phyloP scores from a whole-genome alignment of 1,140 invertebrate species.

The Nomia melanderi region DNA sequence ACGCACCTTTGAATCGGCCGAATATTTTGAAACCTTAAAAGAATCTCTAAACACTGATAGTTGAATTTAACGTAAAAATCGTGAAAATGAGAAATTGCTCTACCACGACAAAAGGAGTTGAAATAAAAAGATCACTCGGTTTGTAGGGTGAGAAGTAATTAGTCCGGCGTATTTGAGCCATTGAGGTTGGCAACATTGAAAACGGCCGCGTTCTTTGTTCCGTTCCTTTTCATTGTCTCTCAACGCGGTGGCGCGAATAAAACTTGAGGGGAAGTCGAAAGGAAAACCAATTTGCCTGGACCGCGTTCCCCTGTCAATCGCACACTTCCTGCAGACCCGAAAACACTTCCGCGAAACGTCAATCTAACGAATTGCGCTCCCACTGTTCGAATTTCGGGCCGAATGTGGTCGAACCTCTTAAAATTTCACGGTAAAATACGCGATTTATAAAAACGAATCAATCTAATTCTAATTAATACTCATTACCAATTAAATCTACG shows the following conservation, averaged over 20 bases:
- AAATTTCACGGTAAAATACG: background rate
- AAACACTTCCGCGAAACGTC: conserved; percentile 23
- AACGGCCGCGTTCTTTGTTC: conserved; percentile 21
- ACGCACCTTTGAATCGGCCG: background rate
- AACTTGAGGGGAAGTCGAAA: background rate
- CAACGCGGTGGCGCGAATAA: conserved; percentile 12
- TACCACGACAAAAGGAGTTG: no score
- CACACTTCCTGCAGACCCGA: background rate
- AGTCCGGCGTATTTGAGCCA: conserved; percentile 1
- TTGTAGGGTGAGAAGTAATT: conserved; percentile 23
- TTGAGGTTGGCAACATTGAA: conserved; percentile 25
- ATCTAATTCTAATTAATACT: no score
- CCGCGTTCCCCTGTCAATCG: conserved; percentile 12
- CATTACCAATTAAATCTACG: no score
- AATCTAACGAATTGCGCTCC: conserved; percentile 14
- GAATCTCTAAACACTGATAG: no score
- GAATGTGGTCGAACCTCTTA: no score
- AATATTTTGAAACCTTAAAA: no score
- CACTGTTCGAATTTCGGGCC: no score
- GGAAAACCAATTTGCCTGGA: conserved; percentile 13
- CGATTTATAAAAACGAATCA: no score
- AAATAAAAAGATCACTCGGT: background rate
- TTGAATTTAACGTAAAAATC: no score
- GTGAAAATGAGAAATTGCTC: no score
- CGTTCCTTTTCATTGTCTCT: conserved; percentile 20